These are phyloP conservation scores for Percina caprodes DNA, from an alignment of 2,113 vertebrate species.

Conservation along the genomic window DNA sequence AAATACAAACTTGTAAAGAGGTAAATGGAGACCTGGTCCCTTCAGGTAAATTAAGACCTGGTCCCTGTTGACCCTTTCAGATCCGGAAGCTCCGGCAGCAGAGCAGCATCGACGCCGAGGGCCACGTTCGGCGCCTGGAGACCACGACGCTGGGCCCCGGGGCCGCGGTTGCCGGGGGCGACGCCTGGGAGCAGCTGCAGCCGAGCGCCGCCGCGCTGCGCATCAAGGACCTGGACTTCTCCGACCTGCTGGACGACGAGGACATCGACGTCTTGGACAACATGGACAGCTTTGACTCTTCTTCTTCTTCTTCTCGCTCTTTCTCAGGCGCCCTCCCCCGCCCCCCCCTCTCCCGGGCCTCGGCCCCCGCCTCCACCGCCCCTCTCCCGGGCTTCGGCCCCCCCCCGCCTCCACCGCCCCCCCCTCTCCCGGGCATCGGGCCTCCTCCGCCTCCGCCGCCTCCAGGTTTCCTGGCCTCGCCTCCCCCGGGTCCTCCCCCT, in stretches of 20 bases:
- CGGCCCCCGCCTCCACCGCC: slow-evolving; percentile 77
- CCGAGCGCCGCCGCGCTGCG: slow-evolving; percentile 81
- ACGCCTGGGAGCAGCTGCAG: slow-evolving; percentile 83
- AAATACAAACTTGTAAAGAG: too few species aligned
- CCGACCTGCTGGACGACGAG: slow-evolving; percentile 94
- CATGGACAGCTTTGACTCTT: slow-evolving; percentile 71
- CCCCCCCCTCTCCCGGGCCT: slow-evolving; percentile 55
- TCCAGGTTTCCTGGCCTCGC: too few species aligned
- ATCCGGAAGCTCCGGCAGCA: slow-evolving; percentile 75
- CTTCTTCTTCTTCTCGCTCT: neutral
- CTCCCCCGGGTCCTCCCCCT: slow-evolving; percentile 11
- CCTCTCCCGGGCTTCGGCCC: slow-evolving; percentile 16
- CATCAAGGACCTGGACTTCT: slow-evolving; percentile 97
- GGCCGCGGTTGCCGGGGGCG: slow-evolving; percentile 62
- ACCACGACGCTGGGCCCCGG: slow-evolving; percentile 82
- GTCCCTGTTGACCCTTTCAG: slow-evolving; percentile 11
- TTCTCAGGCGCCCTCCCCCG: slow-evolving; percentile 45
- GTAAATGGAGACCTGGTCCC: too few species aligned
- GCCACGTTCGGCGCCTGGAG: slow-evolving; percentile 82
- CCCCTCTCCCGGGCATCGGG: too few species aligned
- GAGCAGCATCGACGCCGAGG: slow-evolving; percentile 86
- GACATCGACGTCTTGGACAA: slow-evolving; percentile 91
- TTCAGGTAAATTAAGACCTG: too few species aligned
- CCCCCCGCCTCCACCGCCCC: slow-evolving; percentile 51
- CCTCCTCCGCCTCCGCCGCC: too few species aligned